These are phyloP conservation scores for Cavia porcellus DNA, from an alignment of 2,113 vertebrate genomes.

Conservation along the genomic window DNA sequence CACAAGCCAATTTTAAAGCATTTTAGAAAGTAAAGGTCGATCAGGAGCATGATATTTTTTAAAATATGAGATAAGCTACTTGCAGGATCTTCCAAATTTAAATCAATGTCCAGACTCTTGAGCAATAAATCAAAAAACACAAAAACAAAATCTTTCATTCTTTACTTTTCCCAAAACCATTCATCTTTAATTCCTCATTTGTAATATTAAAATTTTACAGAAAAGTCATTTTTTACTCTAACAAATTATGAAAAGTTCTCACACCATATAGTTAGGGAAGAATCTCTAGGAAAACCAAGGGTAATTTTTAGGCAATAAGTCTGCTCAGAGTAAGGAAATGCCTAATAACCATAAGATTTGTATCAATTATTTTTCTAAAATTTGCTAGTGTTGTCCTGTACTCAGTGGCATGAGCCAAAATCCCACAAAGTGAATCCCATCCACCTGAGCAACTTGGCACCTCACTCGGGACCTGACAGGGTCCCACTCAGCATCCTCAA, in stretches of 20 bases:
- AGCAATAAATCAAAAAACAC: conserved; percentile 15
- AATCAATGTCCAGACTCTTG: conserved; percentile 18
- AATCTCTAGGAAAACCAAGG: conserved; percentile 14
- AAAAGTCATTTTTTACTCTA: conserved; percentile 11
- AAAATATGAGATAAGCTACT: not conserved
- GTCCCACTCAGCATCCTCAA: too few species aligned
- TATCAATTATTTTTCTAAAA: conserved; percentile 18
- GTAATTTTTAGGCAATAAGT: conserved; percentile 31
- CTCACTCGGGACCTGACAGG: too few species aligned
- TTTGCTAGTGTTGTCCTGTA: not conserved
- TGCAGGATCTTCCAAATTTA: conserved; percentile 10
- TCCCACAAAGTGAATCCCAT: too few species aligned
- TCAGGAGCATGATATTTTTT: not conserved
- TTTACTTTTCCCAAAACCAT: conserved; percentile 7
- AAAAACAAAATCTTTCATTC: not conserved
- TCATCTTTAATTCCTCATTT: not conserved
- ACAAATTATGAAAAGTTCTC: not conserved
- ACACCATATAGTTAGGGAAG: conserved; percentile 8
- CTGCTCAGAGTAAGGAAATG: conserved; percentile 40
- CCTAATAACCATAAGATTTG: not conserved
- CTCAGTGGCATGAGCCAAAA: too few species aligned
- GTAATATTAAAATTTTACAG: not conserved
- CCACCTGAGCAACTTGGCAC: too few species aligned
- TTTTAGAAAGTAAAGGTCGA: not conserved
- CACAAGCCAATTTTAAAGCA: not conserved